These are phyloP conservation scores for Ypsolopha scabrella DNA, from an alignment of 2,888 invertebrate genomes.

Conservation along the genomic window DNA sequence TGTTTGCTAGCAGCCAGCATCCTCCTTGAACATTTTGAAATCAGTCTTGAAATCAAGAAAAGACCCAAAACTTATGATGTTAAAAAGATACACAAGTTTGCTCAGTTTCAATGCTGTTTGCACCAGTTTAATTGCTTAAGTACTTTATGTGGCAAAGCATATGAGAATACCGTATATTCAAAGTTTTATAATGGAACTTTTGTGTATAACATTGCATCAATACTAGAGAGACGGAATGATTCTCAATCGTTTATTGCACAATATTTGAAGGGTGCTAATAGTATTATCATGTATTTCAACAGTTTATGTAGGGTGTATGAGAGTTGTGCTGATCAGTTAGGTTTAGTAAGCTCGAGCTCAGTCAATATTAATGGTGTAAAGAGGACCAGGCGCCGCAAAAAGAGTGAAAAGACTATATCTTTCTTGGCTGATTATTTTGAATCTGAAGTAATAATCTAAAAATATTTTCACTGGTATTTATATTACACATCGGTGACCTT, in stretches of 20 bases:
- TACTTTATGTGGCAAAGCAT: slow-evolving; percentile 72
- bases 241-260: slow-evolving; percentile 64
- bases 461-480: too few relatives aligned
- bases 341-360: slow-evolving; percentile 25
- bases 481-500: too few relatives aligned
- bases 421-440: slow-evolving; percentile 54
- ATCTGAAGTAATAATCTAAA: slow-evolving; percentile 42
- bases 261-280: slow-evolving; percentile 46
- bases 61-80: slow-evolving; percentile 69
- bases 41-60: slow-evolving; percentile 62
- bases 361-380: slow-evolving; percentile 27
- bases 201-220: slow-evolving; percentile 77
- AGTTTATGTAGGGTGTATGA: slow-evolving; percentile 35
- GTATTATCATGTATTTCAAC: slow-evolving; percentile 43
- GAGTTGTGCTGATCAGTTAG: slow-evolving; percentile 28
- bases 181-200: slow-evolving; percentile 81
- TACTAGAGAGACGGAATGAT: slow-evolving; percentile 70
- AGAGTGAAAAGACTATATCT: slow-evolving; percentile 21
- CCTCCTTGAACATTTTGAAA: slow-evolving; percentile 70
- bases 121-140: slow-evolving; percentile 73
- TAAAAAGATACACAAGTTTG: slow-evolving; percentile 71
- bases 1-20: slow-evolving; percentile 70
- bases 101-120: slow-evolving; percentile 76
- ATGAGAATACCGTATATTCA: slow-evolving; percentile 66
- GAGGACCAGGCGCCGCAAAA: slow-evolving; percentile 26